Base-by-base conservation (phyloP, 92 coral and sea anemone genomes). In the Micromussa lordhowensis region DNA sequence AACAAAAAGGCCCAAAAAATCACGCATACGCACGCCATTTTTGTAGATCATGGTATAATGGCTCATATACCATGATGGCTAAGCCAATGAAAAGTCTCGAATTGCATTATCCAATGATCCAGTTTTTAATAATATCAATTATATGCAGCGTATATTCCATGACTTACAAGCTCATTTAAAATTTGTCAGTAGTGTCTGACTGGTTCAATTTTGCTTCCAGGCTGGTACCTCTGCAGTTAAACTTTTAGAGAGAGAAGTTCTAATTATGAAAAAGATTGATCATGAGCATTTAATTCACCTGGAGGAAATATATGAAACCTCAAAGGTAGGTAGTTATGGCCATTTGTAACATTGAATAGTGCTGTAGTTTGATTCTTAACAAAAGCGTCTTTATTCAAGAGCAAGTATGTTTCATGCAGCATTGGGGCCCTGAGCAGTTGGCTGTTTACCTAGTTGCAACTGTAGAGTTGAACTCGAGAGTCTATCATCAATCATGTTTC, bases 191-290 rank as follows among this genome's bases (percentile, higher is more conserved):
- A 22, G 71, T 66, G 26, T 26, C 71, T 66, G 32, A 66, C 71
- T 28, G 34, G 26, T 28, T 29, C 6, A 4, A 29, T 83, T 75
- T 35, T 28, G 30, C 66, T 78, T 40, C 38, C 71, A 96, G 99
- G 99, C 99, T 94, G 99, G 99, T 31, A 98, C 98, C 78, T 96
- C 93, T 83, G 98, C 99, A 21, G 96, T 98, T 40, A 98, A 96
- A 83, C 79, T 98, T 79, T 86, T 98, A 40, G 99, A 98, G 78
- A 84, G 99, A 83, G 99, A 98, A 88, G 99, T 98, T 66, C 77
- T 96, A 79, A 98, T 98, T 19, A 91, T 98, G 98, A 98, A 98
- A 91, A 98, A 91, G 78, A 94, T 98, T 81, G 96, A 98, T 32
- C 99, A 98, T 84, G 93, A 96, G 36, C 99, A 98, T 89, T 94